Percentiles rank a stretch among this genome's conserved stretches.
phyloP scores from a whole-genome alignment of 2,797 vertebrate species.

The Zalophus californianus region DNA sequence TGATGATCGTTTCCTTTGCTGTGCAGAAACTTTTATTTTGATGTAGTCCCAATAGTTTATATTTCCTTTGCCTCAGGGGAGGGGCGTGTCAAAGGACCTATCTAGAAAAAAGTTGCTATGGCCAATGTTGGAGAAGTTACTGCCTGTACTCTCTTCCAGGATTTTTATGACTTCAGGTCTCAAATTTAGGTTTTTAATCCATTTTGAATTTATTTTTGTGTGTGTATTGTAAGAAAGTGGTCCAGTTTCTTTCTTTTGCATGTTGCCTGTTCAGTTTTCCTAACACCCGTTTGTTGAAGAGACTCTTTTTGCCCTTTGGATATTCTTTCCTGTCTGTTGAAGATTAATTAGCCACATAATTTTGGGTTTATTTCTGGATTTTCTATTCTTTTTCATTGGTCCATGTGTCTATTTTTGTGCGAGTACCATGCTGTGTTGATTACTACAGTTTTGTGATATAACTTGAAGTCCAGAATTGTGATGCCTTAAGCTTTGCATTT shows the following conservation, averaged over 20 bases:
- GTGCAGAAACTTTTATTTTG: neutral
- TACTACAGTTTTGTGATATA: neutral
- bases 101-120: neutral
- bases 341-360: neutral
- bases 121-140: neutral
- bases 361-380: neutral
- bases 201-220: neutral
- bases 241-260: neutral
- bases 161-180: neutral
- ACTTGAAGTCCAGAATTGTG: neutral
- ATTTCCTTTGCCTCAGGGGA: neutral
- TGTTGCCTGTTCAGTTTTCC: neutral
- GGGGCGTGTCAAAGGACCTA: neutral
- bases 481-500: neutral
- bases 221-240: neutral
- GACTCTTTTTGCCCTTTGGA: neutral
- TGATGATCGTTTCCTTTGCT: neutral
- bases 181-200: neutral
- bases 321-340: neutral
- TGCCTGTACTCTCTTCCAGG: neutral
- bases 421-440: neutral
- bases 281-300: neutral
- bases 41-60: neutral
- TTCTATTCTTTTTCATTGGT: neutral
- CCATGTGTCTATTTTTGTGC: neutral